Base-by-base conservation (phyloP, 2,888 invertebrate genomes). In the Drosophila formosana region DNA sequence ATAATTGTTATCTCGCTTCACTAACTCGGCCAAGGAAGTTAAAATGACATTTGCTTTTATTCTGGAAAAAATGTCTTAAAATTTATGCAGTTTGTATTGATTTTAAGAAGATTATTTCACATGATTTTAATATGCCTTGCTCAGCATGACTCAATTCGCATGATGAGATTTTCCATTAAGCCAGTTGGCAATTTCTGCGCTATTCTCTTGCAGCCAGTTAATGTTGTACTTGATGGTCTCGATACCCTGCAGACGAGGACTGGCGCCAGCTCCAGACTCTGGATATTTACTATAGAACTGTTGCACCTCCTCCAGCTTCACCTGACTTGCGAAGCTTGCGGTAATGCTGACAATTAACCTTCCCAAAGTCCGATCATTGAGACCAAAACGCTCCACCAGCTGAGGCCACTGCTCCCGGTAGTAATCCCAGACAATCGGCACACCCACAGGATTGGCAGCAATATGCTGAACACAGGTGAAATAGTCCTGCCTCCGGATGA, bases 401-500 rank as follows among this genome's bases (percentile, higher is more conserved):
- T 94, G 91, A 2, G 94, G 93, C 96, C 97, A 98, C 75, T 96
- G 94, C 26, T 94, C 93, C 11, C 97, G 94, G 4, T 97, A 95
- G 93, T 96, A 96, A 82, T 96, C 95, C 98, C 98, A 98, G 0
- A 96, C 95, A 0, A 97, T 90, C 0, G 94, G 91, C 0, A 94
- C 94, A 9, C 97, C 98, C 0, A 94, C 93, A 0, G 96, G 95
- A 92, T 97, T 98, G 0, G 80, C 84, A 0, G 96, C 94, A 50
- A 98, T 95, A 55, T 93, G 92, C 0, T 91, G 90, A 0, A 98
- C 85, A 34, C 96, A 95, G 0, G 92, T 94, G 78, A 97, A 94
- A 89, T 96, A 97, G 91, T 98, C 98, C 92, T 98, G 98, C 9
- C 95, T 93, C 18, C 97, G 94, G 0, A 98, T 95, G 78, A 95